Percentiles rank a stretch among this genome's conserved stretches.
These are phyloP conservation scores for Gymnodraco acuticeps DNA, from an alignment of 2,797 vertebrate species.

Conservation along the genomic window DNA sequence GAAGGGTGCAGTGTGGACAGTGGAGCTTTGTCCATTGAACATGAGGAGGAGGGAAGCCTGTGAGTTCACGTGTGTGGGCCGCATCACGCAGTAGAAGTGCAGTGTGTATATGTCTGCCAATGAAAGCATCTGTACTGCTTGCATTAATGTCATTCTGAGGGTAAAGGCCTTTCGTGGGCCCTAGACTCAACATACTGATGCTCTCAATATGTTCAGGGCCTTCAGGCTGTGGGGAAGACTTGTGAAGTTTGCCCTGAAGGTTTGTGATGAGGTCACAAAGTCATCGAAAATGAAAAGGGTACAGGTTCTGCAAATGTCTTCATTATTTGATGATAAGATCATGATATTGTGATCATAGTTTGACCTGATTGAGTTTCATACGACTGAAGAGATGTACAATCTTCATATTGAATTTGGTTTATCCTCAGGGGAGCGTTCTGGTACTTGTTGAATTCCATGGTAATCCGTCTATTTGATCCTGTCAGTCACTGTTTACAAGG, in stretches of 20 bases:
- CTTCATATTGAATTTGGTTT: neutral
- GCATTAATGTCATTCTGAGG: slow-evolving; percentile 21
- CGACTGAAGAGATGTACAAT: neutral
- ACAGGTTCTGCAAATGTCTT: slow-evolving; percentile 6
- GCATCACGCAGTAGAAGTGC: neutral
- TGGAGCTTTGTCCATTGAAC: slow-evolving; percentile 25
- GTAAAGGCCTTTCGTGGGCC: slow-evolving; percentile 25
- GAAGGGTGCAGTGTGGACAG: slow-evolving; percentile 23
- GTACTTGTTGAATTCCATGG: neutral
- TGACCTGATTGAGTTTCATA: neutral
- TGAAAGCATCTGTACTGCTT: slow-evolving; percentile 14
- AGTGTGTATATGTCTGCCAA: slow-evolving; percentile 2
- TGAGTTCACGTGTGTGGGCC: slow-evolving; percentile 4
- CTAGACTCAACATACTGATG: slow-evolving; percentile 14
- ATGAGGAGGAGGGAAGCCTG: slow-evolving; percentile 12
- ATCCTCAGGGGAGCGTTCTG: neutral
- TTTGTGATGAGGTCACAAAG: slow-evolving; percentile 16
- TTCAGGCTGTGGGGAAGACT: neutral
- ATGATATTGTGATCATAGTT: neutral
- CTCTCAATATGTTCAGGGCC: slow-evolving; percentile 8
- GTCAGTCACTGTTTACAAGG: neutral
- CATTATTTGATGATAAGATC: neutral
- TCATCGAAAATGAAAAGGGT: slow-evolving; percentile 21
- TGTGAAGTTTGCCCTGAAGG: slow-evolving; percentile 3
- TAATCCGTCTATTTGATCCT: neutral